Evolutionary conservation across 2,113 vertebrate species (phyloP), one percentile per base, ranked within the genome.

Genomic region (Rana temporaria): DNA sequence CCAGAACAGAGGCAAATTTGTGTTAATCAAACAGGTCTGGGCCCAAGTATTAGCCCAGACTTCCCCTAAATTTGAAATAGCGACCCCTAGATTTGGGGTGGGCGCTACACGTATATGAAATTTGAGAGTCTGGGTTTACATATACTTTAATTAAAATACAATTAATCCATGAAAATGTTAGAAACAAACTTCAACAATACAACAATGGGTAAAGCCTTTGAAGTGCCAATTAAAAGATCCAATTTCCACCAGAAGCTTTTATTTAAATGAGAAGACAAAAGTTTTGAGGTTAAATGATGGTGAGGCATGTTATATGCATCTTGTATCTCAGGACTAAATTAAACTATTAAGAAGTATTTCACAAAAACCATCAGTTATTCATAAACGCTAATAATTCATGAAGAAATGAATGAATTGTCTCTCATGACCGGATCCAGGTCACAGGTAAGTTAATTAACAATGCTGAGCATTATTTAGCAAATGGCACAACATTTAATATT

Each of bases 401-500:
- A 19, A 14, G 60, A 73, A 48, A 64, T 64, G 53, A 65, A 73
- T 81, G 70, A 65, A 9, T n/a, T 22, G 12, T 55, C 79, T 55
- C 42, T 55, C 42, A 73, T n/a, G 55, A 53, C 26, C 12, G 19
- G 60, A 81, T 73, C 22, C 59, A 64, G 60, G 68, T 72, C 48
- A 82, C 32, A 74, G 69, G 62, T 57, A 75, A 38, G 26, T 57
- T 22, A 57, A 76, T 76, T 76, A 76, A 30, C 52, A 83, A 38
- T 18, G 20, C 34, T 18, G 18, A n/a, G 32, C 53, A 68, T 22
- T 75, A 82, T 75, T 42, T 66, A 67, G 52, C 52, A 83, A 83
- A 83, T 76, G 81, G 71, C 81, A 76, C 24, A 57, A 60, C 72
- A 83, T 83, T 76, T 76, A 56, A 76, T 80, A 30, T 83, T 76